Evolutionary conservation across 2,888 invertebrate genomes (phyloP), one percentile per base, ranked within the genome.

Genomic region (Augochlorella aurata): DNA sequence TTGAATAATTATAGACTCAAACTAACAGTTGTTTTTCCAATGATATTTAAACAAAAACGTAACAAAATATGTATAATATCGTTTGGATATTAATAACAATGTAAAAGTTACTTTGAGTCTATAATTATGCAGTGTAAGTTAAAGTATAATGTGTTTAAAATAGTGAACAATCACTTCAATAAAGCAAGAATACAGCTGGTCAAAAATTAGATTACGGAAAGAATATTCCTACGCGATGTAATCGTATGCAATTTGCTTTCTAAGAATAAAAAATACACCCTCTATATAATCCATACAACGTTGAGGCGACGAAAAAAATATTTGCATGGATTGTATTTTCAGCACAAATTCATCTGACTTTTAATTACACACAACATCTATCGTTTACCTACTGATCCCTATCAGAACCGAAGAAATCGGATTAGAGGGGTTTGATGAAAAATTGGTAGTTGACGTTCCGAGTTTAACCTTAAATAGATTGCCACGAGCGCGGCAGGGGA

Each of bases 381-480:
- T 5, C 10, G 54, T 54, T 54, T 54, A 54, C 54, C 21, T 14
- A n/a, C 21, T 4, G n/a, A 24, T 54, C 54, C 54, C 61, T 61
- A 14, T 18, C 61, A 24, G 61, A 29, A 61, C 29, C 61, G 12
- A 8, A 61, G 29, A 29, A 61, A 61, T 61, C 29, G 61, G 16
- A 61, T 61, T 61, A 61, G 24, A 61, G 14, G 16, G 12, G 24
- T 7, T 54, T 68, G 52, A 79, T 73, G 68, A 65, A 52, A 69
- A 61, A 73, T 44, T 72, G n/a, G 45, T 45, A 38, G 67, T 72
- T 47, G 24, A 24, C 12, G 7, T 38, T 49, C 18, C 14, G 21
- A 52, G 61, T 63, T 29, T 67, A 45, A 71, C 47, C 68, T 18
- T 47, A 66, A 52, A 45, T 52, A 61, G 38, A 79, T 67, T 61